These are phyloP conservation scores for Herminia tarsipennalis DNA, from an alignment of 2,888 invertebrate genomes.

Conservation along the genomic window DNA sequence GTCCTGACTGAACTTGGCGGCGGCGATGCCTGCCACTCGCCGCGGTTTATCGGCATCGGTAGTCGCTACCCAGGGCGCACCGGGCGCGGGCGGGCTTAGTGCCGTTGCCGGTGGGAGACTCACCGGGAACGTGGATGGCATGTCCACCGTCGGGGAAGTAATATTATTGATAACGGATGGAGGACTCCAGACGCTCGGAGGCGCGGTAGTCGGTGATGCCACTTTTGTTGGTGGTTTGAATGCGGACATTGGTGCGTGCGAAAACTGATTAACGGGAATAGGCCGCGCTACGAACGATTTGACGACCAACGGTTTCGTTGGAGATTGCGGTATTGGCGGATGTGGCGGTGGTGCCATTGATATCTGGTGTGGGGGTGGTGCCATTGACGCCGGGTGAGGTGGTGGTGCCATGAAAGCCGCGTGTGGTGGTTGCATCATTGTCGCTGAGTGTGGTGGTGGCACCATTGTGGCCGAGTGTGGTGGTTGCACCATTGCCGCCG, in stretches of 20 bases:
- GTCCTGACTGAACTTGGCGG: constrained; percentile 82
- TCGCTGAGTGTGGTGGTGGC: constrained; percentile 26
- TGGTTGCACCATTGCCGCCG: constrained; percentile 12
- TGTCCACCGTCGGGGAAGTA: constrained; percentile 61
- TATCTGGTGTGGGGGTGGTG: constrained; percentile 6
- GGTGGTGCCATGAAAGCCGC: not conserved
- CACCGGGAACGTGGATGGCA: constrained; percentile 46
- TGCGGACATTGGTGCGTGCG: constrained; percentile 91
- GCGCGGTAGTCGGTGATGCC: constrained; percentile 65
- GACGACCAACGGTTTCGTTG: constrained; percentile 60
- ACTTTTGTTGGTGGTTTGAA: constrained; percentile 87
- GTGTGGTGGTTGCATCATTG: not conserved
- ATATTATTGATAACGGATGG: constrained; percentile 61
- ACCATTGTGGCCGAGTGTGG: constrained; percentile 12
- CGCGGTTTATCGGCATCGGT: constrained; percentile 68
- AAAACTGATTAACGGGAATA: constrained; percentile 89
- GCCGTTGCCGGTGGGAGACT: constrained; percentile 49
- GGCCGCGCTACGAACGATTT: constrained; percentile 85
- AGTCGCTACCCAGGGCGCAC: constrained; percentile 77
- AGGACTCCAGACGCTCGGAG: constrained; percentile 75
- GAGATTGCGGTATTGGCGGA: constrained; percentile 56
- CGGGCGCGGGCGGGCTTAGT: constrained; percentile 44
- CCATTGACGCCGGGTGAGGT: constrained; percentile 12
- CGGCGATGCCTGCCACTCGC: constrained; percentile 80
- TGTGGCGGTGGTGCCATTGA: constrained; percentile 20